A percentile compares a stretch with the other conserved stretches of the same genome.
Conservation (phyloP, 2,888 invertebrate genomes). For the Harpalus rufipes region DNA sequence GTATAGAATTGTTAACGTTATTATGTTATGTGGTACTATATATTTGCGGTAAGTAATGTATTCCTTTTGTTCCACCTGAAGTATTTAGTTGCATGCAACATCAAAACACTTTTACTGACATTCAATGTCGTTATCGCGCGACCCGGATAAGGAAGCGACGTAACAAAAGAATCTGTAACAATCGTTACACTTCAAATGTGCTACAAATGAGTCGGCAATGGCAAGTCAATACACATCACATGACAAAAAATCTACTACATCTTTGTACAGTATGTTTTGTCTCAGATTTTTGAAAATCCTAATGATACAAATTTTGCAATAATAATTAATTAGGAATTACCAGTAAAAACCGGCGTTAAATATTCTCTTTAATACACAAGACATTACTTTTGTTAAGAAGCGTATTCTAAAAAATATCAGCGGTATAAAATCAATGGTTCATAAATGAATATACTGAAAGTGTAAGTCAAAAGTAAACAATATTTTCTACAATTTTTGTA, state of each 20-base stretch:
- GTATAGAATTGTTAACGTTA: too few species aligned
- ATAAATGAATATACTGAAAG: too few species aligned
- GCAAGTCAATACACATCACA: neutral
- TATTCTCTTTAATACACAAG: too few species aligned
- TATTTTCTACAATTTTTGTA: too few species aligned
- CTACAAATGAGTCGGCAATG: constrained; percentile 4
- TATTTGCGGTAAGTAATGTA: neutral
- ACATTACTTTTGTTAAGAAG: too few species aligned
- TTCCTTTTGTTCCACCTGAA: neutral
- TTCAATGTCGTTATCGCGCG: constrained; percentile 47
- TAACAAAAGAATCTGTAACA: constrained; percentile 47
- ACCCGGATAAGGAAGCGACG: constrained; percentile 42
- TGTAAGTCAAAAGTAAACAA: too few species aligned
- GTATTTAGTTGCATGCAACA: constrained; percentile 23
- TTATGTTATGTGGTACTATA: neutral
- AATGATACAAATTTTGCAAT: too few species aligned
- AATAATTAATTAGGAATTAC: too few species aligned
- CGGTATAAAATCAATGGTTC: too few species aligned
- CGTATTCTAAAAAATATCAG: too few species aligned
- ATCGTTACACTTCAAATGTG: constrained; percentile 38
- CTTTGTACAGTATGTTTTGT: neutral
- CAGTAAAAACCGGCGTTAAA: too few species aligned
- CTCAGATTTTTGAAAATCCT: too few species aligned
- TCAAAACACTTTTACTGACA: constrained; percentile 37
- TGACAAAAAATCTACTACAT: neutral